phyloP scores from a whole-genome alignment of 2,888 invertebrate species.

The Furcula furcula region DNA sequence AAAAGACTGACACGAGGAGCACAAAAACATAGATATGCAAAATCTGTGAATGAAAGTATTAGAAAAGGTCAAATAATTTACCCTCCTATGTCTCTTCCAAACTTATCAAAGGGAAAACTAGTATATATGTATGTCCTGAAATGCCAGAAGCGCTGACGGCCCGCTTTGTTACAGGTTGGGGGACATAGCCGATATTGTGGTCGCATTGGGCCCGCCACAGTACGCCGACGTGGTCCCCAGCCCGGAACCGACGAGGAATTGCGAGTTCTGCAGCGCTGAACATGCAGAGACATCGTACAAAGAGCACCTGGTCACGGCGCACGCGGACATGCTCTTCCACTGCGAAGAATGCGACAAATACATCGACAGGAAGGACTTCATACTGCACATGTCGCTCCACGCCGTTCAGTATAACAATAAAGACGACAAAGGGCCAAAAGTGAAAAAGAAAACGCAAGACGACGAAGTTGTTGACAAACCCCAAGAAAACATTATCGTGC shows the following conservation, averaged over 20 bases:
- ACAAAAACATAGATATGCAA: background rate
- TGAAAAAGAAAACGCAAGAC: conserved; percentile 3
- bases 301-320: conserved; percentile 49
- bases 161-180: conserved; percentile 47
- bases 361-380: conserved; percentile 49
- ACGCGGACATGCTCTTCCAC: conserved; percentile 55
- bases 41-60: too few relatives aligned
- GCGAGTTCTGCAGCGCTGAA: conserved; percentile 39
- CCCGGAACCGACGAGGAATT: conserved; percentile 11
- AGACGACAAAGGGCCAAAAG: conserved; percentile 6
- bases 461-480: background rate
- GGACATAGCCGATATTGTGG: conserved; percentile 12
- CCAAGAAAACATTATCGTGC: background rate
- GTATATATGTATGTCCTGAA: background rate
- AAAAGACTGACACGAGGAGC: too few relatives aligned
- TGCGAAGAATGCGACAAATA: conserved; percentile 64
- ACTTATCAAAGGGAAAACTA: background rate
- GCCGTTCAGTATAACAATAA: conserved; percentile 33
- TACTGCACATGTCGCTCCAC: conserved; percentile 62
- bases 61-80: too few relatives aligned
- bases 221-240: background rate
- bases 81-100: too few relatives aligned
- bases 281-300: conserved; percentile 18
- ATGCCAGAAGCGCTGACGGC: background rate
- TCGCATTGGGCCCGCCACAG: conserved; percentile 4